Evolutionary conservation across 64 coral and sea anemone genomes (phyloP), one percentile per base, ranked within the genome.

Genomic region (Dendronephthya gigantea): DNA sequence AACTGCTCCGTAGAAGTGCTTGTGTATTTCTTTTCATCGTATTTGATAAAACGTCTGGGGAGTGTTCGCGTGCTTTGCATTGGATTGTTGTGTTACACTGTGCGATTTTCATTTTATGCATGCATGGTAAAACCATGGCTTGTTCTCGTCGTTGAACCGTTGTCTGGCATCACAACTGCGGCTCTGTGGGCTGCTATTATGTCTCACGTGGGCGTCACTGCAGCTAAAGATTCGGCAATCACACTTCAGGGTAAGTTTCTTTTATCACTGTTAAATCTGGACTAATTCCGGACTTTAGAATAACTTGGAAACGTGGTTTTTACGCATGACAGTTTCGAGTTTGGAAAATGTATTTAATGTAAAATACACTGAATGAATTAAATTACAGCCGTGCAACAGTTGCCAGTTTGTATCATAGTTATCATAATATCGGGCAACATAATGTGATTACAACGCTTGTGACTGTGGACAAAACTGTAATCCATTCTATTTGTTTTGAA

Each of bases 111-210:
- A 17, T 98, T 93, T 47, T 98, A 93, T 27, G 90, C 89, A 59
- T 93, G 91, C 56, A 29, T 98, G 40, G 38, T 82, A 37, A 93
- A 88, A 70, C 95, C 95, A 4, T 98, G 95, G 95, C 82, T 40
- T 82, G 92, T 98, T 40, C 83, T 98, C 35, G 92, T 92, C 51
- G 95, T 87, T 38, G 95, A 98, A 31, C 83, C 93, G 41, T 84
- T 98, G 33, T 92, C 93, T 41, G 95, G 95, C 36, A 90, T 98
- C 50, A 98, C 95, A 35, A 98, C 95, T 50, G 95, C 95, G 31
- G 95, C 95, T 32, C 89, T 98, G 11, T 98, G 95, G 95, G 87
- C 95, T 31, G 87, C 95, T 47, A 91, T 92, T 90, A 92, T 98
- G 52, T 98, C 95, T 25, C 93, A 90, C 36, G 92, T 98, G 29